Evolutionary conservation across 2,113 vertebrate genomes (phyloP).

Genomic region (Willisornis vidua): DNA sequence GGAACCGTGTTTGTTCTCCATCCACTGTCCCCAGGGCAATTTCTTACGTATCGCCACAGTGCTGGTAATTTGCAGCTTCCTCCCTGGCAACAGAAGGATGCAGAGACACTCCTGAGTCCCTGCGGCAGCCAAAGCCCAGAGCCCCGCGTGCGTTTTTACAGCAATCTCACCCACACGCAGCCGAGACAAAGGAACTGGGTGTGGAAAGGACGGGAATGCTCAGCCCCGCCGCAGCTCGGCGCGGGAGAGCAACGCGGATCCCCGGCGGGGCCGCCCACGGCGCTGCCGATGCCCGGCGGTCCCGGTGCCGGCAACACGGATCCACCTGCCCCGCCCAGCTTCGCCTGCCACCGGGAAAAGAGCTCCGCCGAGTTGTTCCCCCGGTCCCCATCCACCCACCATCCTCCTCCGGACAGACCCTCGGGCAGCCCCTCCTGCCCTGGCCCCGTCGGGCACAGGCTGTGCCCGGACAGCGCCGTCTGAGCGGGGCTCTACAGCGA

Average conservation of each 20-base stretch:
- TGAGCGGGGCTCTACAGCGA: not conserved
- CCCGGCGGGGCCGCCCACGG: not conserved
- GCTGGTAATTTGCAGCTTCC: not conserved
- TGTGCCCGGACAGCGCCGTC: not conserved
- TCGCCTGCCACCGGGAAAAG: not conserved
- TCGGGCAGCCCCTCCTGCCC: not conserved
- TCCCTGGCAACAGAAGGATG: not conserved
- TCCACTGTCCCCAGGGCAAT: not conserved
- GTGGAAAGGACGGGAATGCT: not conserved
- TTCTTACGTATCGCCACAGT: not conserved
- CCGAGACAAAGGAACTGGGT: conserved; percentile 44
- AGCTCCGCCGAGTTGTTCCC: accelerated
- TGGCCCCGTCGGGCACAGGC: too few species aligned
- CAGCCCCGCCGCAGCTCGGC: not conserved
- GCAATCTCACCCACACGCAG: not conserved
- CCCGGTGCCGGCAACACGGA: accelerated
- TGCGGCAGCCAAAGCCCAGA: not conserved
- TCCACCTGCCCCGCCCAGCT: not conserved
- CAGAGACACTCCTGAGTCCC: not conserved
- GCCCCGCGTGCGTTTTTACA: not conserved
- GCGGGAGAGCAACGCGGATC: not conserved
- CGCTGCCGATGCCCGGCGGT: accelerated
- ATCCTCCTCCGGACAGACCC: not conserved
- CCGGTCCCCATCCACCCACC: not conserved
- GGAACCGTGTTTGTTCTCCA: not conserved